A percentile compares a stretch with the other conserved stretches of the same genome.
These are phyloP conservation scores for Orthosia incerta DNA, from an alignment of 2,888 invertebrate genomes.

Conservation along the genomic window DNA sequence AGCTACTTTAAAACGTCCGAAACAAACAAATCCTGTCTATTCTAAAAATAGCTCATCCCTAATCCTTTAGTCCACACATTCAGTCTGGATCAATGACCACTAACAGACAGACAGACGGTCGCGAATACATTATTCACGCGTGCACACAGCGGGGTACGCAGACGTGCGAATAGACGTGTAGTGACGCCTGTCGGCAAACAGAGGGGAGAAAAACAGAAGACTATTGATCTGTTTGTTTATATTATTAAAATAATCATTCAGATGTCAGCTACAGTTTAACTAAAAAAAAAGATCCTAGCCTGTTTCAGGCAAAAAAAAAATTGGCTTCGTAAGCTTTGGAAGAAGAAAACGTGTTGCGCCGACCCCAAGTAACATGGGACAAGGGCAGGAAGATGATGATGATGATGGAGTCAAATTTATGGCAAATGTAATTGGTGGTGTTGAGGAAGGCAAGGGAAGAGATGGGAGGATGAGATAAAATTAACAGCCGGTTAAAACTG, in stretches of 20 bases:
- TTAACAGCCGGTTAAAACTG: too few species aligned
- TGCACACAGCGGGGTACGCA: constrained; percentile 27
- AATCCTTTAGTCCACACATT: constrained; percentile 17
- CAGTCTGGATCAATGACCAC: constrained; percentile 52
- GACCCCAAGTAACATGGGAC: too few species aligned
- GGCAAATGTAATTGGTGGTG: too few species aligned
- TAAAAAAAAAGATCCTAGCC: not conserved
- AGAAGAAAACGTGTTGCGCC: too few species aligned
- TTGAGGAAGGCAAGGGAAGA: too few species aligned
- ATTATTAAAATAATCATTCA: constrained; percentile 10
- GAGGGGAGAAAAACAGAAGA: constrained; percentile 34
- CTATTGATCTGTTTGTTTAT: constrained; percentile 31
- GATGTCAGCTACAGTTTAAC: not conserved
- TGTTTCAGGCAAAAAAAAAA: not conserved
- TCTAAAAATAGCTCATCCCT: not conserved
- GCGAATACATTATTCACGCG: constrained; percentile 61
- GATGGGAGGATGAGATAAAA: too few species aligned
- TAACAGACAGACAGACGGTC: constrained; percentile 49
- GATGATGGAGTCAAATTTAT: too few species aligned
- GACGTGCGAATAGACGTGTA: constrained; percentile 49
- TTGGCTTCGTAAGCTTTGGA: too few species aligned
- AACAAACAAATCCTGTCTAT: not conserved
- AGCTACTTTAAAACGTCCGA: not conserved
- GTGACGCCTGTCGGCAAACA: constrained; percentile 47
- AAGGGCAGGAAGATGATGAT: too few species aligned